Percentiles rank a stretch among this genome's conserved stretches.
phyloP scores from a whole-genome alignment of 2,797 vertebrate genomes.

The Sparus aurata region DNA sequence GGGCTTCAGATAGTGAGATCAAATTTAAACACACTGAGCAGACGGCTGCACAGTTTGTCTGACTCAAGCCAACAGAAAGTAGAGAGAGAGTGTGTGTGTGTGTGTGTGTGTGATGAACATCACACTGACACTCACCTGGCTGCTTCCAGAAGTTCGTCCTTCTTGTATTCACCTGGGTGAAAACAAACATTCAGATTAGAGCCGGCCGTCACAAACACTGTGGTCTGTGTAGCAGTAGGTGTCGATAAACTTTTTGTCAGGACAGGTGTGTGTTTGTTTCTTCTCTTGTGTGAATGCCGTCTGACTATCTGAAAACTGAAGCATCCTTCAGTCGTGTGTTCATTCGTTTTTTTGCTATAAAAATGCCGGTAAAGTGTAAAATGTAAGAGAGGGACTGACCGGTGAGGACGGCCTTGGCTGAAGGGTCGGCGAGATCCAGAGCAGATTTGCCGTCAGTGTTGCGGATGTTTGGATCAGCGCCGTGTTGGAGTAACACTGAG shows the following conservation, averaged over 20 bases:
- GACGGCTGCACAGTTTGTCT: background rate
- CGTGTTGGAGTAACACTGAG: conserved; percentile 97
- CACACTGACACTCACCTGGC: conserved; percentile 91
- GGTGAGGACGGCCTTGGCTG: conserved; percentile 97
- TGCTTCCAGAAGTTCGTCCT: conserved; percentile 99
- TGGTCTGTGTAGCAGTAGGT: background rate
- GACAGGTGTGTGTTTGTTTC: no score
- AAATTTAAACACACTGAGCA: background rate
- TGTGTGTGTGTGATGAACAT: background rate
- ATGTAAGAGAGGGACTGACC: conserved; percentile 84
- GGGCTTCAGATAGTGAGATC: background rate
- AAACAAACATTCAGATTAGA: conserved; percentile 86
- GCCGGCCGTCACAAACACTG: background rate
- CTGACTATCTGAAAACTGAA: background rate
- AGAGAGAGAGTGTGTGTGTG: no score
- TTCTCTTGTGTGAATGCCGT: no score
- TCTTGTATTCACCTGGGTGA: conserved; percentile 99
- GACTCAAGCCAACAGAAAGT: background rate
- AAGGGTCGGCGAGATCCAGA: conserved; percentile 96
- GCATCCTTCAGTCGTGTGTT: background rate
- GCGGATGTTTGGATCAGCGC: conserved; percentile 98
- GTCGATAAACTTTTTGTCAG: no score
- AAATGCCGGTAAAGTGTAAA: background rate
- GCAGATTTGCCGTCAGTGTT: conserved; percentile 99
- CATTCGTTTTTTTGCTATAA: background rate